phyloP scores from a whole-genome alignment of 2,113 vertebrate genomes.

The Chaenocephalus aceratus region DNA sequence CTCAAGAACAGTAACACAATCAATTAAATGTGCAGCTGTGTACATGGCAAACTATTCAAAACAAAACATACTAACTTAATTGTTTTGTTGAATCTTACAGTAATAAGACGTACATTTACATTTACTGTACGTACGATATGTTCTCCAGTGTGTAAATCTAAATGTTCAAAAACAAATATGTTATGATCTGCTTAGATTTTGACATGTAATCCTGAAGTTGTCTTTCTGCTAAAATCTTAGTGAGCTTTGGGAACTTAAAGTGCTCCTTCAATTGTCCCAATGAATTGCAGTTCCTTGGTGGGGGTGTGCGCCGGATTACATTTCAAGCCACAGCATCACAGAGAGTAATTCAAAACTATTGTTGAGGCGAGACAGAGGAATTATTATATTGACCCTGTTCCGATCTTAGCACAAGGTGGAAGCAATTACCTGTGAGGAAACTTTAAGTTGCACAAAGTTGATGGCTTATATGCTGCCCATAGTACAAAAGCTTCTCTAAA shows the following conservation, averaged over 20 bases:
- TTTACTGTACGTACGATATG: background rate
- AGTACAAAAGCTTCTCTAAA: conserved; percentile 23
- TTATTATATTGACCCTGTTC: conserved; percentile 46
- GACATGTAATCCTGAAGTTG: background rate
- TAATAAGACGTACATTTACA: no score
- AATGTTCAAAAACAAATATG: background rate
- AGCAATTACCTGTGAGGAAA: conserved; percentile 73
- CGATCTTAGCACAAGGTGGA: conserved; percentile 62
- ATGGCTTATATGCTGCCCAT: conserved; percentile 42
- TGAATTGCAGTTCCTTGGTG: conserved; percentile 21
- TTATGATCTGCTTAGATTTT: conserved; percentile 8
- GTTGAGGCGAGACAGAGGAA: conserved; percentile 30
- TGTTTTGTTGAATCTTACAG: background rate
- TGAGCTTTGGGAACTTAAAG: conserved; percentile 30
- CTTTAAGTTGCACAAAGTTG: conserved; percentile 54
- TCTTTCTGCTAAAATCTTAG: background rate
- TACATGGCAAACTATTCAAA: background rate
- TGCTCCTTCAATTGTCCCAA: conserved; percentile 13
- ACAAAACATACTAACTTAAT: background rate
- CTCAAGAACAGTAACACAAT: background rate
- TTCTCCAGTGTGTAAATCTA: conserved; percentile 2
- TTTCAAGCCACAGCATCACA: conserved; percentile 33
- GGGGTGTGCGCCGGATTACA: conserved; percentile 23
- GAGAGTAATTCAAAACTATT: conserved; percentile 61
- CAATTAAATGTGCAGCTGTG: background rate